Evolutionary conservation across 2,797 vertebrate genomes (phyloP).

Genomic region (Jordanella pulchra): DNA sequence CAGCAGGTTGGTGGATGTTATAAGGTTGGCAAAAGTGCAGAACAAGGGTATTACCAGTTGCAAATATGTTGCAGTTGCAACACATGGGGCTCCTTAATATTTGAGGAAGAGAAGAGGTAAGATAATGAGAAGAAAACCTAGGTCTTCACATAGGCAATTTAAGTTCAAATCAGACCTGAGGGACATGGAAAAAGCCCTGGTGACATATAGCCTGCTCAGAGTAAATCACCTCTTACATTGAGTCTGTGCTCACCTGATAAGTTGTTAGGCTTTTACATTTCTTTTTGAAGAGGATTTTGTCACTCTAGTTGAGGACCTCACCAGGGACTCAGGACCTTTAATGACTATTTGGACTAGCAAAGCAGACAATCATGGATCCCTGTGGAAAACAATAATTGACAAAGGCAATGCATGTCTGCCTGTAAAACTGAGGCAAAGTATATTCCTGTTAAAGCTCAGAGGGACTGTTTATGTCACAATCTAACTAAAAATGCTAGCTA

Average conservation of each 20-base stretch:
- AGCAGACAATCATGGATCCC: constrained; percentile 52
- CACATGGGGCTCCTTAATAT: constrained; percentile 57
- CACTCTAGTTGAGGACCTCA: constrained; percentile 64
- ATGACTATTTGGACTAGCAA: constrained; percentile 73
- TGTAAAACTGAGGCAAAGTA: constrained; percentile 30
- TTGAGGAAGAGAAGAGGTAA: constrained; percentile 62
- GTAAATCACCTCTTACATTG: constrained; percentile 80
- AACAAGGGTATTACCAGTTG: constrained; percentile 70
- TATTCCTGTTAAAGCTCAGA: constrained; percentile 22
- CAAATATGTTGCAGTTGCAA: constrained; percentile 38
- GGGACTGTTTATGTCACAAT: constrained; percentile 6
- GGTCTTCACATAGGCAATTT: constrained; percentile 78
- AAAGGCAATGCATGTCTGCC: constrained; percentile 39
- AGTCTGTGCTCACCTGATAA: constrained; percentile 75
- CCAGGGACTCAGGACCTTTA: constrained; percentile 68
- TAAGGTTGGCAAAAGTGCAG: constrained; percentile 51
- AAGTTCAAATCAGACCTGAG: constrained; percentile 79
- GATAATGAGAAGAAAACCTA: constrained; percentile 62
- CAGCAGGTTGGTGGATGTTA: constrained; percentile 41
- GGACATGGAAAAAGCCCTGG: constrained; percentile 71
- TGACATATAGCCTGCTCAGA: constrained; percentile 73
- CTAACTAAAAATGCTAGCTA: neutral
- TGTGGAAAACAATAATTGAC: constrained; percentile 54
- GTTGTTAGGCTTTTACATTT: constrained; percentile 75
- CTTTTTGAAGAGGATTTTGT: constrained; percentile 70